These are phyloP conservation scores for Drosophila mauritiana DNA, from an alignment of 1,140 invertebrate species.

Conservation along the genomic window DNA sequence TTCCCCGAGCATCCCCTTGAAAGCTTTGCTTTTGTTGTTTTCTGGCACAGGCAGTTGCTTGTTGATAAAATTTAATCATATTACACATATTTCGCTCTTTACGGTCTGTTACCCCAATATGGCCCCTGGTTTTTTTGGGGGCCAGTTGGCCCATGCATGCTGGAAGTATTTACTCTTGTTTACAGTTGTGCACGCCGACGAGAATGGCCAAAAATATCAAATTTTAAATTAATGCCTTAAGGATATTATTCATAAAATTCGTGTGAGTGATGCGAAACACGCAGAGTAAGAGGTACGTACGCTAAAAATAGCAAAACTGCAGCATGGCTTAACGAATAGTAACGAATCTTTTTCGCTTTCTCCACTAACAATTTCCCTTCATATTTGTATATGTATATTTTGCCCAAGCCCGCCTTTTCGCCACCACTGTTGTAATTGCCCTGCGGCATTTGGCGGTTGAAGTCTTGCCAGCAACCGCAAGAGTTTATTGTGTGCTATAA, in stretches of 20 bases:
- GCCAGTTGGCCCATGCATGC: slow-evolving; percentile 13
- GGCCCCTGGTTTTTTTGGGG: slow-evolving; percentile 32
- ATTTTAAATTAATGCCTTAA: slow-evolving; percentile 81
- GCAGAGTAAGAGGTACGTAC: slow-evolving; percentile 5
- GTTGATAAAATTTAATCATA: slow-evolving; percentile 83
- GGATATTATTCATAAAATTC: slow-evolving; percentile 82
- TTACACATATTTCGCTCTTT: slow-evolving; percentile 83
- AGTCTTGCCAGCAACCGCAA: slow-evolving; percentile 70
- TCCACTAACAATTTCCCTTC: background rate
- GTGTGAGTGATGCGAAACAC: slow-evolving; percentile 36
- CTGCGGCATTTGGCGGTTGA: slow-evolving; percentile 69
- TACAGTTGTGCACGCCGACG: slow-evolving; percentile 71
- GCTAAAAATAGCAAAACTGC: slow-evolving; percentile 21
- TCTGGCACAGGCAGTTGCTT: slow-evolving; percentile 35
- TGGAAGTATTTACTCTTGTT: slow-evolving; percentile 68
- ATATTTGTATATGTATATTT: slow-evolving; percentile 73
- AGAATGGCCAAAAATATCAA: slow-evolving; percentile 79
- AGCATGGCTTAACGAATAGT: slow-evolving; percentile 26
- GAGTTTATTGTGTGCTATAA: slow-evolving; percentile 76
- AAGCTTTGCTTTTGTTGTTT: slow-evolving; percentile 52
- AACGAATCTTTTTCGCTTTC: slow-evolving; percentile 11
- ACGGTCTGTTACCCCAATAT: slow-evolving; percentile 80
- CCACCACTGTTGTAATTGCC: slow-evolving; percentile 61
- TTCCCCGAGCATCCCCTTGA: too few relatives aligned
- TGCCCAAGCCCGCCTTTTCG: background rate